Evolutionary conservation across 2,113 vertebrate genomes (phyloP), one percentile per base, ranked within the genome.

Genomic region (Pseudorectes ferrugineus): DNA sequence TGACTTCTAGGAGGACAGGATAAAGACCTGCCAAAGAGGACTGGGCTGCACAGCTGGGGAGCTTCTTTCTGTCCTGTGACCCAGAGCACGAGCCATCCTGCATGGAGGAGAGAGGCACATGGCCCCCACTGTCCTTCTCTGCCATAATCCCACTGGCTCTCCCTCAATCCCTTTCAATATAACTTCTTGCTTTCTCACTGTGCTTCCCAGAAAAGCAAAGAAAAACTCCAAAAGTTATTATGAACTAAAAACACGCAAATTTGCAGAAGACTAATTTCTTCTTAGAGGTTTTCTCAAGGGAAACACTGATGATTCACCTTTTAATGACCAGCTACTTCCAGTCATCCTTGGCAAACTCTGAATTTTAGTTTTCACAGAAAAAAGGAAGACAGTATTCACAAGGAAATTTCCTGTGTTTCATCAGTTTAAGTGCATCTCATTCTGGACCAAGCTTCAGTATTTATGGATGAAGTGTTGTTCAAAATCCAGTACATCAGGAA

Each of bases 81-180:
- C 23, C 40, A 55, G 58, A 73, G 14, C 77, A 82, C 0, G 4
- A 70, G 74, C 21, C 0, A 0, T 9, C 10, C 21, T 77, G 40
- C 7, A 0, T 0, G 1, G 40, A 80, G 54, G 23, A 4, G 16
- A 49, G 54, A 68, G 35, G 42, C 29, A 45, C 6, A 3, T 5
- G 20, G 43, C 8, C 29, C 58, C 25, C 48, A 14, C 49, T 57
- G 45, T 73, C 73, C 72, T 80, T 29, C 70, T 65, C 54, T 80
- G 84, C 17, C 81, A 52, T 16, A 6, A 20, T 42, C 45, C 25
- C 49, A 31, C 22, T 1, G 0, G 15, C 38, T 58, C 11, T 71
- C 31, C 35, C 42, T 36, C 58, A 23, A 8, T 31, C 48, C 10
- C 40, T 63, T 67, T 29, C 66, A 36, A 7, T 28, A 28, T 10